phyloP scores from a whole-genome alignment of 2,888 invertebrate genomes.

The Plebejus melissa region DNA sequence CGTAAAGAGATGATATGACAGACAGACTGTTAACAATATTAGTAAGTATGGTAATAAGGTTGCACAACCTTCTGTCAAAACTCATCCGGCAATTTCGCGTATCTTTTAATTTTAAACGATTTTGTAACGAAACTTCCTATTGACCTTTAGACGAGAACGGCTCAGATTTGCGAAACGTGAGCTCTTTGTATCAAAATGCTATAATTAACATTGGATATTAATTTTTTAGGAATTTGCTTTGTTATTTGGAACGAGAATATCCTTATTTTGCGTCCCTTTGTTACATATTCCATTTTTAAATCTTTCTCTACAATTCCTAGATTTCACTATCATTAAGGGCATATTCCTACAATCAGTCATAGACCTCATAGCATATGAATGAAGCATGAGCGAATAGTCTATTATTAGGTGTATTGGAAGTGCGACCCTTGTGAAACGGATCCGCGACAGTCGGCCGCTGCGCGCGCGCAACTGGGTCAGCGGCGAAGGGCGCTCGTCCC shows the following conservation, averaged over 20 bases:
- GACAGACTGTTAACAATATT: background rate
- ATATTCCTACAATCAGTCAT: background rate
- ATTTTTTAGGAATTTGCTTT: background rate
- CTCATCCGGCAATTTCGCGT: conserved; percentile 35
- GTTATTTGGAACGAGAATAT: background rate
- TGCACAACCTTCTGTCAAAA: conserved; percentile 39
- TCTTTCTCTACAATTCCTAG: background rate
- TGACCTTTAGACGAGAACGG: background rate
- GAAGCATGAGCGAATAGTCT: conserved; percentile 15
- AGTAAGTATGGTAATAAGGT: conserved; percentile 28
- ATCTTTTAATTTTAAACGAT: conserved; percentile 2
- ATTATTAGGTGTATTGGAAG: conserved; percentile 29
- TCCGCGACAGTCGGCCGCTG: conserved; percentile 37
- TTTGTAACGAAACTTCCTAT: conserved; percentile 30
- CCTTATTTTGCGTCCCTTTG: background rate
- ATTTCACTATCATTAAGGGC: background rate
- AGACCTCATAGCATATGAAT: background rate
- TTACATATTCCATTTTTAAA: background rate
- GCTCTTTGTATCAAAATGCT: background rate
- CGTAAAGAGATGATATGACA: too few species aligned
- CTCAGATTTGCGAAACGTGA: background rate
- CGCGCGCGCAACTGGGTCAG: conserved; percentile 44
- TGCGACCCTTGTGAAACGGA: conserved; percentile 39
- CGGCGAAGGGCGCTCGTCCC: conserved; percentile 45
- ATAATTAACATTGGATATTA: background rate